A percentile compares a stretch with the other conserved stretches of the same genome.
These are phyloP conservation scores for Oreonectes daqikongensis DNA, from an alignment of 2,797 vertebrate species.

Conservation along the genomic window DNA sequence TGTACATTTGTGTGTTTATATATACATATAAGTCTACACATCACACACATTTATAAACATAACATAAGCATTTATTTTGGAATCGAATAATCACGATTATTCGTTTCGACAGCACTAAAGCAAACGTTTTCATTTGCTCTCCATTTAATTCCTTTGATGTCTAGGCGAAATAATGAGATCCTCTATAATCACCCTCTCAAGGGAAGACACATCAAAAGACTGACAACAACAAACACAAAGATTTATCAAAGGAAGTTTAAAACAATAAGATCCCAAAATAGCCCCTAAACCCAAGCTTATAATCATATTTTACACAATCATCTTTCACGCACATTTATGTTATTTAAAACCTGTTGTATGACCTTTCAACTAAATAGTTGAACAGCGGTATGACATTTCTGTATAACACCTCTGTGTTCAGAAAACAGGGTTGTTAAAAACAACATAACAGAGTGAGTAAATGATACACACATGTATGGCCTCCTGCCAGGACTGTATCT, in stretches of 20 bases:
- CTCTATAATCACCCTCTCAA: too few relatives aligned
- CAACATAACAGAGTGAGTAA: not conserved
- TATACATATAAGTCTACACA: too few relatives aligned
- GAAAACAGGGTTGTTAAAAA: too few relatives aligned
- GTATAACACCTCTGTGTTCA: not conserved
- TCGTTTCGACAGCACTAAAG: too few relatives aligned
- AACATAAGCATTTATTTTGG: too few relatives aligned
- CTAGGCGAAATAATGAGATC: too few relatives aligned
- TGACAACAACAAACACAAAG: conserved; percentile 17
- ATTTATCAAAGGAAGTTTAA: conserved; percentile 2
- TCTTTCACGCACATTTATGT: not conserved
- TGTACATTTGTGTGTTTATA: too few relatives aligned
- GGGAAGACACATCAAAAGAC: conserved; percentile 30
- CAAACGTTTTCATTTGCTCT: too few relatives aligned
- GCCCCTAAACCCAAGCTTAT: conserved; percentile 3
- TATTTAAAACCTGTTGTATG: not conserved
- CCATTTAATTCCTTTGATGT: too few relatives aligned
- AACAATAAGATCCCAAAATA: conserved; percentile 17
- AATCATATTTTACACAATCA: not conserved
- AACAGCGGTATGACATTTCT: not conserved
- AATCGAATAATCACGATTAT: too few relatives aligned
- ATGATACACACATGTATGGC: conserved; percentile 6
- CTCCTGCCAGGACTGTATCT: not conserved
- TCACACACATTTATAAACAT: too few relatives aligned
- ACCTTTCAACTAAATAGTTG: not conserved